These are phyloP conservation scores for Heliconius nattereri DNA, from an alignment of 1,140 invertebrate species.

Conservation along the genomic window DNA sequence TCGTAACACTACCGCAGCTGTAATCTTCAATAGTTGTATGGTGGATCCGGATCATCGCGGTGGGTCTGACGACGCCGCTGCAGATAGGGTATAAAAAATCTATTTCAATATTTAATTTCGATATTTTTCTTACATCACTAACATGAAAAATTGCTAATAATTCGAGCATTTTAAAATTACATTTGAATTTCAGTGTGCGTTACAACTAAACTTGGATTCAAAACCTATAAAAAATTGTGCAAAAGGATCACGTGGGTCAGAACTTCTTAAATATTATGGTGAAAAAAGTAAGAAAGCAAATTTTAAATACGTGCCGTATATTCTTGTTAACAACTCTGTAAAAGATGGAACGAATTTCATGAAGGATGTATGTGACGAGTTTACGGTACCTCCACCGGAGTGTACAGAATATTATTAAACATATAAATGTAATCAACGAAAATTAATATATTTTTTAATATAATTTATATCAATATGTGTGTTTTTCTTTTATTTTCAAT, in stretches of 20 bases:
- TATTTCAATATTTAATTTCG: too few relatives aligned
- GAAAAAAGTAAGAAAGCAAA: slow-evolving; percentile 53
- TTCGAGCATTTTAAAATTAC: background rate
- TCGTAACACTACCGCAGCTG: slow-evolving; percentile 46
- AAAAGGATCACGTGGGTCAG: slow-evolving; percentile 48
- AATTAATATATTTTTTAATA: background rate
- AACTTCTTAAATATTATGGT: slow-evolving; percentile 60
- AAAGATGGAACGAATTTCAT: slow-evolving; percentile 45
- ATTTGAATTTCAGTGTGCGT: background rate
- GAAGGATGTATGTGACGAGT: slow-evolving; percentile 50
- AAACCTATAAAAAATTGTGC: slow-evolving; percentile 60
- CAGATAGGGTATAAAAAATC: slow-evolving; percentile 47
- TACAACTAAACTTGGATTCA: slow-evolving; percentile 37
- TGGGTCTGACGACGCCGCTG: slow-evolving; percentile 56
- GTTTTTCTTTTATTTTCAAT: too few relatives aligned
- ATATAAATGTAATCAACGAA: background rate
- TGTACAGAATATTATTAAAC: slow-evolving; percentile 10
- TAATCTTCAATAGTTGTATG: slow-evolving; percentile 59
- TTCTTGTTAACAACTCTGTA: slow-evolving; percentile 54
- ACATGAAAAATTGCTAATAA: background rate
- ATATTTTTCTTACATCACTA: background rate
- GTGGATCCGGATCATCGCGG: slow-evolving; percentile 38
- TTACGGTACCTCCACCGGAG: slow-evolving; percentile 21
- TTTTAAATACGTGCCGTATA: slow-evolving; percentile 55
- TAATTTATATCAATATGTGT: too few relatives aligned